These are phyloP conservation scores for Heterodera schachtii DNA, from an alignment of 1,140 invertebrate genomes.

Conservation along the genomic window DNA sequence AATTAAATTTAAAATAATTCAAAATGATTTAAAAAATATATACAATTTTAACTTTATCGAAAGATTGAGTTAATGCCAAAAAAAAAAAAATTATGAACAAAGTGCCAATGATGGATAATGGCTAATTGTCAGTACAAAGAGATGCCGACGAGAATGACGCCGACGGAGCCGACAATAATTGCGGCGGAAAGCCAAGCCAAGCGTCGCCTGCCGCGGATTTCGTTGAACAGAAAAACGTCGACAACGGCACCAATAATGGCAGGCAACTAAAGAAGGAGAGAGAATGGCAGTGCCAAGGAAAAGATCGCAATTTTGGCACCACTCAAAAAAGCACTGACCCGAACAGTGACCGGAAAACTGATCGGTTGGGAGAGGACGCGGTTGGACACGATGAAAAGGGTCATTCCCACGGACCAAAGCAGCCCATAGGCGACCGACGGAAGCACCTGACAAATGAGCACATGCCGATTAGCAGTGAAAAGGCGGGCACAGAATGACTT, in stretches of 20 bases:
- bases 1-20: no score
- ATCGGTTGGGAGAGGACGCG: slow-evolving; percentile 52
- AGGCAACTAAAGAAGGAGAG: slow-evolving; percentile 44
- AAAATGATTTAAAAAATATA: no score
- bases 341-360: slow-evolving; percentile 57
- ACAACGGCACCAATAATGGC: slow-evolving; percentile 55
- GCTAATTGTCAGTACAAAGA: slow-evolving; percentile 11
- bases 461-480: no score
- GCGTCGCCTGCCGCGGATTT: slow-evolving; percentile 37
- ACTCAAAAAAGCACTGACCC: slow-evolving; percentile 34
- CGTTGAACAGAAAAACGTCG: slow-evolving; percentile 49
- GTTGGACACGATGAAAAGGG: slow-evolving; percentile 55
- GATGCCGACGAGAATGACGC: slow-evolving; percentile 44
- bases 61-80: no score
- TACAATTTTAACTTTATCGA: no score
- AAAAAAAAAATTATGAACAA: no score
- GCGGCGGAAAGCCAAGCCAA: slow-evolving; percentile 1
- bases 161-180: slow-evolving; percentile 26
- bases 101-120: no score
- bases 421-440: slow-evolving; percentile 57
- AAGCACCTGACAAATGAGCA: slow-evolving; percentile 46
- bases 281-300: neutral
- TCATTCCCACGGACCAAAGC: slow-evolving; percentile 57
- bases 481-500: no score
- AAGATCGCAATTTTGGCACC: no score